Base-by-base conservation (phyloP, 2,888 invertebrate species). In the Punctoribates punctum region DNA sequence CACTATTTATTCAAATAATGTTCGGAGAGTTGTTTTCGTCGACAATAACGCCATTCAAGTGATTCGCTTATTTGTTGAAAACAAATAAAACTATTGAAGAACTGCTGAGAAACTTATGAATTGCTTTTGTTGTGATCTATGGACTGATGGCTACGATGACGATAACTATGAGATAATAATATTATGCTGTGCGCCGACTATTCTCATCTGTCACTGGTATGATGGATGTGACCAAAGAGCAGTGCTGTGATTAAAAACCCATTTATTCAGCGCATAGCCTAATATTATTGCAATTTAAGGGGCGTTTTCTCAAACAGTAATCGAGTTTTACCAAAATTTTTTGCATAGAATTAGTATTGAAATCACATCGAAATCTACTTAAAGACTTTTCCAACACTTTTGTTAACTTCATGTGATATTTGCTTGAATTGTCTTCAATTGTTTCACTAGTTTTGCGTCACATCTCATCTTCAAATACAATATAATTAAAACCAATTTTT, bases 201-300 rank as follows among this genome's bases (percentile, higher is more conserved):
- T 20, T 23, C 5, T 8, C 8, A 23, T 23, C 60, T 60, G 60
- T 60, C 60, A 60, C 60, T 20, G 23, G 27, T 51, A 60, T 60
- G 60, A 60, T 60, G 60, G 60, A 60, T 60, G 60, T 60, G 60
- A 60, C 23, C 25, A 15, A 9, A 11, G 60, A 60, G 60, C 4
- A 60, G 25, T 25, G 15, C 8, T 8, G 60, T 60, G 60, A 60
- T 60, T 60, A 60, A 60, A 60, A 60, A 60, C 25, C 20, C 60
- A 60, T 60, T 60, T 23, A 60, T 60, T 60, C 60, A 60, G 27
- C 25, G 60, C 60, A 60, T 23, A 60, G 60, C 25, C 60, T 60
- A 6, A 60, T 60, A 60, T 60, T 60, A 60, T 60, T 60, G 25
- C 25, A 60, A 60, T 60, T 60, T 60, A 23, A 20, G 23, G 60